A percentile compares a stretch with the other conserved stretches of the same genome.
Evolutionary conservation across 2,113 vertebrate species (phyloP).

Genomic region (Corydoras maculifer): DNA sequence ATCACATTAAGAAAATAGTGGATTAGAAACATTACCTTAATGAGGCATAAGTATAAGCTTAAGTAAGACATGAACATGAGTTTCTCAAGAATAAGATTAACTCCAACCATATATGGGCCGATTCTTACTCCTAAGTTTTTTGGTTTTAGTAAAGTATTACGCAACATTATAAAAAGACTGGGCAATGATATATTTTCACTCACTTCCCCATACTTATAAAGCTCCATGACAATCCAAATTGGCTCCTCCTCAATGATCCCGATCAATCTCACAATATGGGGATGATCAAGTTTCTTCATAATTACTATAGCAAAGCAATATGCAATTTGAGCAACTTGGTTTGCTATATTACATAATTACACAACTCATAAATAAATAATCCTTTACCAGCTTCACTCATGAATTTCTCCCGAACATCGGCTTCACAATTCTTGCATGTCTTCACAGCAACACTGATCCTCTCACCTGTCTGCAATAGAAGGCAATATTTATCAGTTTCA

Average conservation of each 20-base stretch:
- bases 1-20: not conserved
- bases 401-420: conserved; percentile 87
- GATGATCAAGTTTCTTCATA: conserved; percentile 90
- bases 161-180: too few relatives aligned
- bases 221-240: conserved; percentile 92
- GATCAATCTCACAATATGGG: conserved; percentile 83
- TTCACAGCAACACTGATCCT: conserved; percentile 78
- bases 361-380: not conserved
- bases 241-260: conserved; percentile 84
- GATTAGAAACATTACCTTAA: conserved; percentile 23
- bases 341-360: not conserved
- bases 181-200: not conserved
- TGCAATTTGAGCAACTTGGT: not conserved
- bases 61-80: conserved; percentile 4
- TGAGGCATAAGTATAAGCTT: conserved; percentile 10
- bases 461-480: conserved; percentile 69
- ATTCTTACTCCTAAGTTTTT: too few relatives aligned
- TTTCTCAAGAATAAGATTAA: too few relatives aligned
- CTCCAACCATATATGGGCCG: too few relatives aligned
- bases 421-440: conserved; percentile 85
- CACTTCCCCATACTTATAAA: conserved; percentile 85
- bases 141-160: too few relatives aligned
- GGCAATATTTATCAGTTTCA: not conserved
- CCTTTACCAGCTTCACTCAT: conserved; percentile 84
- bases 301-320: conserved; percentile 61